Base-by-base conservation (phyloP, 1,140 invertebrate genomes). In the Ceratosolen solmsi region DNA sequence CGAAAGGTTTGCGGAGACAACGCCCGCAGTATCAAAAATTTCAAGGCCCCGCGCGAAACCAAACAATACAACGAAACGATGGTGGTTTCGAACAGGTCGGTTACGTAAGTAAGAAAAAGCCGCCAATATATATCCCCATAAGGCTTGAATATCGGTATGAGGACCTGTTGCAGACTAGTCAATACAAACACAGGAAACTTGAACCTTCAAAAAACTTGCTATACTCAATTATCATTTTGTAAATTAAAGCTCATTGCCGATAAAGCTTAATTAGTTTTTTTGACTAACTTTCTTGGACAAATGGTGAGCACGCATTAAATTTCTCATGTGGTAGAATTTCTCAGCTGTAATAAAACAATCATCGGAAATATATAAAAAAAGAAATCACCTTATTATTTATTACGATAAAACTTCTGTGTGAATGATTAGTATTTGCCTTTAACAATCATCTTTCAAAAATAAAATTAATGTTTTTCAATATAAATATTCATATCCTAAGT, bases 61-160 rank as follows among this genome's bases (percentile, higher is more conserved):
- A 38, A 84, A 78, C 80, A 33, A 71, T 79, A 46, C 46, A n/a
- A n/a, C n/a, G n/a, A n/a, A 73, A 51, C 65, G 30, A 36, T 38
- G 65, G 83, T 82, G 84, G 70, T 87, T 87, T 87, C 83, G 85
- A 87, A 87, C 84, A 79, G 73, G 83, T 86, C 78, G 83, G 87
- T 88, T 86, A 86, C 79, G 73, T 86, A 86, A 86, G 84, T 70
- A 65, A n/a, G 33, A 83, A 83, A 84, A 83, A 84, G 38, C 46
- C 41, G 60, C 4, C 70, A 41, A 17, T n/a, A 49, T 20, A 20
- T n/a, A n/a, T 33, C 20, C 41, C 22, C 22, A 27, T 41, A 38
- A 49, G 38, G 60, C 27, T n/a, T n/a, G n/a, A n/a, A n/a, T n/a
- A n/a, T n/a, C n/a, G n/a, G n/a, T n/a, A n/a, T 63, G n/a, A 15